Conservation (phyloP, 2,797 vertebrate genomes). For the Phoxinus dragarum region DNA sequence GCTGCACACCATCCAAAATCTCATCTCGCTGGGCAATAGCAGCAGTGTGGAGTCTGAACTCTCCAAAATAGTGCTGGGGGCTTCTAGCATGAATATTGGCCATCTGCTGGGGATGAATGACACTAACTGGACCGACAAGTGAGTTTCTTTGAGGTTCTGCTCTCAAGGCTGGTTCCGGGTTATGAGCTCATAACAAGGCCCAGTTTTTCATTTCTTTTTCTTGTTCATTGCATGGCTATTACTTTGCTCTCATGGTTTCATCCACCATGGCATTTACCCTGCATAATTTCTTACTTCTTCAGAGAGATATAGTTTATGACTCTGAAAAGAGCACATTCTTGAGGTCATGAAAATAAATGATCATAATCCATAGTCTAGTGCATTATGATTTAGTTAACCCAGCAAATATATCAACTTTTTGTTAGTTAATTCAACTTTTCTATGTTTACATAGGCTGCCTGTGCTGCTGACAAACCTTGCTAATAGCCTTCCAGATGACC, state of each 20-base stretch:
- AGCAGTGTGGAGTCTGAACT: slow-evolving; percentile 51
- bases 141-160: slow-evolving; percentile 53
- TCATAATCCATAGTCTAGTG: slow-evolving; percentile 19
- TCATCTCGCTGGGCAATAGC: slow-evolving; percentile 42
- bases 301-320: slow-evolving; percentile 44
- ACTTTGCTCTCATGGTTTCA: slow-evolving; percentile 41
- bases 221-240: slow-evolving; percentile 34
- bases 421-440: slow-evolving; percentile 52
- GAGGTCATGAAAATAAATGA: slow-evolving; percentile 51
- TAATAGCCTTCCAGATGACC: slow-evolving; percentile 68
- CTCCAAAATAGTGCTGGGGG: slow-evolving; percentile 41
- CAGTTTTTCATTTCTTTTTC: slow-evolving; percentile 7
- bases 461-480: slow-evolving; percentile 65
- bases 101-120: slow-evolving; percentile 58
- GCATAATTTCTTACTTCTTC: slow-evolving; percentile 52
- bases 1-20: slow-evolving; percentile 50
- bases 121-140: slow-evolving; percentile 65
- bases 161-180: slow-evolving; percentile 13
- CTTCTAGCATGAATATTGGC: slow-evolving; percentile 44
- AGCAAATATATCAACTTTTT: slow-evolving; percentile 23
- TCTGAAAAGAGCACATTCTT: slow-evolving; percentile 47
- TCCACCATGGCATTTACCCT: slow-evolving; percentile 44
- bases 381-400: slow-evolving; percentile 40
- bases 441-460: slow-evolving; percentile 66
- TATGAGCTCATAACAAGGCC: slow-evolving; percentile 36